Evolutionary conservation across 2,888 invertebrate genomes (phyloP), one percentile per base, ranked within the genome.

Genomic region (Cheilosia vulpina): DNA sequence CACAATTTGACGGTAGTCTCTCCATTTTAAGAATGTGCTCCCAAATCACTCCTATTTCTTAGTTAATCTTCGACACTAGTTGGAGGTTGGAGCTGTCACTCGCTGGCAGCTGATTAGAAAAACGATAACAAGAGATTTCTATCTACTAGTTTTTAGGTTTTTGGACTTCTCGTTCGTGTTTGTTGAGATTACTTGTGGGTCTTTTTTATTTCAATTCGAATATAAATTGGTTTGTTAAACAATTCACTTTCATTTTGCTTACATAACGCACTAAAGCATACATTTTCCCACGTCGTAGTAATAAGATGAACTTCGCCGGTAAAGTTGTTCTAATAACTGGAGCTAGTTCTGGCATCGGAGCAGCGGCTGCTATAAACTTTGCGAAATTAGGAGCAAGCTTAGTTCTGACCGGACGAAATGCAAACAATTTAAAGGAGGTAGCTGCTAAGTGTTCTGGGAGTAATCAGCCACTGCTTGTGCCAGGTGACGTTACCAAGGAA

Each of bases 331-430:
- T 95, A 27, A 93, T 95, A 47, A 95, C 95, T 11, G 96, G 96
- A 19, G 95, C 95, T 1, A 95, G 95, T 90, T 96, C 96, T 5
- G 96, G 96, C 0, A 96, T 96, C 81, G 96, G 96, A 17, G 94
- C 95, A 6, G 95, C 94, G 69, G 94, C 96, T 4, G 96, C 96
- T 0, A 72, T 94, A 0, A 94, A 95, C 87, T 95, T 96, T 88
- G 93, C 96, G 0, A 94, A 94, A 89, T 92, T 94, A 5, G 95
- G 95, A 60, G 96, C 95, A 1, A 92, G 91, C 43, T 88, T 96
- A 27, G 93, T 94, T 24, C 94, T 94, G 89, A 95, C 93, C 90
- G 97, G 94, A 92, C 93, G 97, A 88, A 91, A 90, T 81, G 91
- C 93, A 60, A 94, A 94, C 4, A 96, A 96, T 88, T 92, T 97